Conservation (phyloP, 2,888 invertebrate species). For the Pterostichus niger region DNA sequence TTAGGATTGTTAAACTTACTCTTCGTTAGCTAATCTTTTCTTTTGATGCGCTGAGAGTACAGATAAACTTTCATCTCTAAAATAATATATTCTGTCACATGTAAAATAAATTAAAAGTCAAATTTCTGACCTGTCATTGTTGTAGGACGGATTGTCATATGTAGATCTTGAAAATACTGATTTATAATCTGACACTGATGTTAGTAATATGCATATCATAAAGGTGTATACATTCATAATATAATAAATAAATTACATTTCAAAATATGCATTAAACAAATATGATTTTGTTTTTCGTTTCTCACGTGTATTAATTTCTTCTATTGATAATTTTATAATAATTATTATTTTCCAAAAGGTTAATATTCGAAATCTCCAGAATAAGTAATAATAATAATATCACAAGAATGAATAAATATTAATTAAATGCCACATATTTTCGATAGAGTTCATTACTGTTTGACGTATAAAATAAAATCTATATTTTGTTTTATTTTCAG, state of each 20-base stretch:
- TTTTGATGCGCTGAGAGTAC: slow-evolving; percentile 12
- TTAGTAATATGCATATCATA: slow-evolving; percentile 44
- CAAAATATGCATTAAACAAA: slow-evolving; percentile 43
- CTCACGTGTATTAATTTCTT: background rate
- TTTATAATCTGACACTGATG: slow-evolving; percentile 53
- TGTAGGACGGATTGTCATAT: slow-evolving; percentile 31
- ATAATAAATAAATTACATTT: slow-evolving; percentile 52
- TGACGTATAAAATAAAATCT: slow-evolving; percentile 24
- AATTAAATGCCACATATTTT: slow-evolving; percentile 31
- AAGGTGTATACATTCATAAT: slow-evolving; percentile 59
- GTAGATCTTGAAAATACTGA: slow-evolving; percentile 9
- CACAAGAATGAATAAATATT: slow-evolving; percentile 9
- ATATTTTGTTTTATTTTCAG: slow-evolving; percentile 23
- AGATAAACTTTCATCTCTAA: slow-evolving; percentile 34
- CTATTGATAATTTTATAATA: slow-evolving; percentile 3
- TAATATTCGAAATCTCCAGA: background rate
- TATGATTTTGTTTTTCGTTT: slow-evolving; percentile 51
- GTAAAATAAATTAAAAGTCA: slow-evolving; percentile 11
- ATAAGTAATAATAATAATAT: background rate
- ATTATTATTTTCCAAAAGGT: background rate
- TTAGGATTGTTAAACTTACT: slow-evolving; percentile 23
- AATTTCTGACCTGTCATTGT: slow-evolving; percentile 49
- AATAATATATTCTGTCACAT: slow-evolving; percentile 47
- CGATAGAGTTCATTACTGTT: background rate
- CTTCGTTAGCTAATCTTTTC: slow-evolving; percentile 15